A percentile compares a stretch with the other conserved stretches of the same genome.
Conservation (phyloP, 1,140 invertebrate species). For the Cotesia typhae region DNA sequence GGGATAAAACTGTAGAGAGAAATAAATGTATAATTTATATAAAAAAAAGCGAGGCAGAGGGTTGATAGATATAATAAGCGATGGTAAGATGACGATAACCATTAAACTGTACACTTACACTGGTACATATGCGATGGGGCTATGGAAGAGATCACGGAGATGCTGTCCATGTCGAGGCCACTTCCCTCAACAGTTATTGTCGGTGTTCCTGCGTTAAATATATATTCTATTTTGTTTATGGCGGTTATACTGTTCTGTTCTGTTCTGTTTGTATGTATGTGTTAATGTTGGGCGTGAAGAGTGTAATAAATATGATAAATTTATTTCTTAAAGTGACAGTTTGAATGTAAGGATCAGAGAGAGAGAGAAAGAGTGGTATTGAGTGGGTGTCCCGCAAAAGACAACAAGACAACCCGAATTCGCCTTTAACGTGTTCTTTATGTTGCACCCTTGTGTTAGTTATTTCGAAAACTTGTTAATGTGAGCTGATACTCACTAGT, state of each 20-base stretch:
- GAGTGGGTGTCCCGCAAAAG: slow-evolving; percentile 14
- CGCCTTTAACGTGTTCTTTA: slow-evolving; percentile 40
- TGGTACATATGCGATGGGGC: slow-evolving; percentile 80
- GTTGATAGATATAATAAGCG: neutral
- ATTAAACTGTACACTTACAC: slow-evolving; percentile 71
- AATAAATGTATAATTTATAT: too few relatives aligned
- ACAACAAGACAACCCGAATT: slow-evolving; percentile 11
- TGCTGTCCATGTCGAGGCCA: slow-evolving; percentile 77
- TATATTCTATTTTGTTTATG: slow-evolving; percentile 18
- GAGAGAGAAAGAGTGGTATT: neutral
- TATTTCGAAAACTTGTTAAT: too few relatives aligned
- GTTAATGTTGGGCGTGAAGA: slow-evolving; percentile 18
- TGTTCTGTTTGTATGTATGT: slow-evolving; percentile 34
- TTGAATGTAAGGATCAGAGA: slow-evolving; percentile 26
- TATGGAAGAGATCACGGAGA: slow-evolving; percentile 78
- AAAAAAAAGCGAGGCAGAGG: too few relatives aligned
- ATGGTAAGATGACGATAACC: slow-evolving; percentile 25
- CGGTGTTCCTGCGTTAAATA: slow-evolving; percentile 69
- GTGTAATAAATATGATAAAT: neutral
- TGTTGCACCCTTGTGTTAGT: slow-evolving; percentile 39
- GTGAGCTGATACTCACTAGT: too few relatives aligned
- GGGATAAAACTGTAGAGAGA: too few relatives aligned
- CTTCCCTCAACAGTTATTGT: slow-evolving; percentile 73
- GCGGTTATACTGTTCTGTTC: too few relatives aligned
- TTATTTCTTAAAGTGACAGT: slow-evolving; percentile 26